A percentile compares a stretch with the other conserved stretches of the same genome.
phyloP scores from a whole-genome alignment of 2,888 invertebrate genomes.

The Vanessa cardui region DNA sequence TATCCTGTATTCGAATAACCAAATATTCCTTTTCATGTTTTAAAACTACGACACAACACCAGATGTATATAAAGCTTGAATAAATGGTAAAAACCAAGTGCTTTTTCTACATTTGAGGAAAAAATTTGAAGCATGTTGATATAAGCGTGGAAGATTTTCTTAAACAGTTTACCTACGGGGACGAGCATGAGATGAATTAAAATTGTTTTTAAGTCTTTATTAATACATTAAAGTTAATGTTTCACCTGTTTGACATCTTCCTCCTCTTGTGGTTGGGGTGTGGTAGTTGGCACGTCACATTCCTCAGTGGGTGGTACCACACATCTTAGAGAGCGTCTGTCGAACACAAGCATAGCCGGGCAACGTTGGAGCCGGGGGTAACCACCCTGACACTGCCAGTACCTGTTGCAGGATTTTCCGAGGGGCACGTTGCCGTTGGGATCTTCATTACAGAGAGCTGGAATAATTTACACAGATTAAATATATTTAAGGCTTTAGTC shows the following conservation, averaged over 20 bases:
- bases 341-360: constrained; percentile 95
- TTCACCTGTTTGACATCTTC: constrained; percentile 67
- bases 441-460: constrained; percentile 95
- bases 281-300: constrained; percentile 92
- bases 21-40: neutral
- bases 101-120: neutral
- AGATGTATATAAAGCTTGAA: neutral
- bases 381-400: constrained; percentile 97
- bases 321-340: constrained; percentile 90
- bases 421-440: constrained; percentile 95
- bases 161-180: neutral
- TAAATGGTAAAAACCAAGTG: neutral
- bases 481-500: neutral
- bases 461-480: constrained; percentile 46
- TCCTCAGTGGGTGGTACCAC: constrained; percentile 95
- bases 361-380: constrained; percentile 95
- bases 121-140: no score
- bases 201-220: neutral
- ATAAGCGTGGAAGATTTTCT: no score
- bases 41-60: neutral
- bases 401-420: constrained; percentile 95
- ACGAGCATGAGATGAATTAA: neutral
- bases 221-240: neutral
- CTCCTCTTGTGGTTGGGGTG: constrained; percentile 85
- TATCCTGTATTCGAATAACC: constrained; percentile 5